Evolutionary conservation across 2,113 vertebrate species (phyloP).

Genomic region (Hippocampus mohnikei): DNA sequence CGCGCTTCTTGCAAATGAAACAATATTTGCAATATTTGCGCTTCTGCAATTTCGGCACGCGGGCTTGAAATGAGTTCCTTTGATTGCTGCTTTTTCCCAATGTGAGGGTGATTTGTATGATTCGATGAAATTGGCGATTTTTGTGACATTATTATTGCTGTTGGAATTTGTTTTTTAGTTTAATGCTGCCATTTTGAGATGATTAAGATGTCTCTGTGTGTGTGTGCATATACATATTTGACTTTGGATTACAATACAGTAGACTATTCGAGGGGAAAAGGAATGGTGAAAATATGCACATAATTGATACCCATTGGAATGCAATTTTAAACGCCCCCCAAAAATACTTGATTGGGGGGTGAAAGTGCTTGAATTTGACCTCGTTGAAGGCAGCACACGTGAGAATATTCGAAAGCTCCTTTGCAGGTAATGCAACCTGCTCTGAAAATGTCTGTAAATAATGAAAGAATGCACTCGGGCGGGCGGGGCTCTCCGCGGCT

Average conservation of each 20-base stretch:
- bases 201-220: too few species aligned
- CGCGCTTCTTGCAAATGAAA: not conserved
- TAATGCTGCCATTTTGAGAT: too few species aligned
- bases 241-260: too few species aligned
- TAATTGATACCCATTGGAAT: too few species aligned
- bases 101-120: not conserved
- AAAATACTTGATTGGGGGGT: too few species aligned
- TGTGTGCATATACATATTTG: too few species aligned
- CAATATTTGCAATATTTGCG: not conserved
- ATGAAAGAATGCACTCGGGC: constrained; percentile 6
- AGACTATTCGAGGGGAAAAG: too few species aligned
- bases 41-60: not conserved
- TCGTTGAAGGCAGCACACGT: not conserved
- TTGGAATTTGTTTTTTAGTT: not conserved
- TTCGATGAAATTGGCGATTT: not conserved
- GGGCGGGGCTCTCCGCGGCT: constrained; percentile 1
- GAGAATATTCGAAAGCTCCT: not conserved
- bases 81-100: not conserved
- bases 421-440: not conserved
- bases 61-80: not conserved
- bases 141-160: not conserved
- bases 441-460: constrained; percentile 8
- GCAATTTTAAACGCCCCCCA: too few species aligned
- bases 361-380: constrained; percentile 1
- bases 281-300: too few species aligned